Conservation (phyloP, 2,888 invertebrate species). For the Melieria crassipennis region DNA sequence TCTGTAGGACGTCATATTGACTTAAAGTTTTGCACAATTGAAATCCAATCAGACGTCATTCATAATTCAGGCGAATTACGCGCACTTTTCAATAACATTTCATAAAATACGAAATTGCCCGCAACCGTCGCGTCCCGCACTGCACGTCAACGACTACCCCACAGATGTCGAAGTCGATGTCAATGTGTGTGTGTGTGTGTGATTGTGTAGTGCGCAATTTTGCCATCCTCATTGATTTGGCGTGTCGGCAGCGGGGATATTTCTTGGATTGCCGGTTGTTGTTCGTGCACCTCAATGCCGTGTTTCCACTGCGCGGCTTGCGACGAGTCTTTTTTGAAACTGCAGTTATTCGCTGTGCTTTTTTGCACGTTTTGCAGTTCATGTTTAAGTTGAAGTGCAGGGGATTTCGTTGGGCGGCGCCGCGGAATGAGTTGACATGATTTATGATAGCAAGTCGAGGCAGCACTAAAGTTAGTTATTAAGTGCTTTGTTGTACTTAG, state of each 20-base stretch:
- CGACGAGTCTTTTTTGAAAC: not conserved
- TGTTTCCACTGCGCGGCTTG: too few relatives aligned
- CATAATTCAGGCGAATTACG: conserved; percentile 40
- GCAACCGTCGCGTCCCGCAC: too few relatives aligned
- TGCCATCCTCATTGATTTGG: conserved; percentile 32
- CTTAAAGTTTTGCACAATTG: conserved; percentile 37
- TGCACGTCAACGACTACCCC: too few relatives aligned
- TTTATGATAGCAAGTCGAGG: conserved; percentile 31
- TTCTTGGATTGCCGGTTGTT: not conserved
- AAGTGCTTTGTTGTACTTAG: conserved; percentile 18
- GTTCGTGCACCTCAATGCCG: too few relatives aligned
- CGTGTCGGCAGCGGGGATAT: conserved; percentile 9
- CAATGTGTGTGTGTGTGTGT: not conserved
- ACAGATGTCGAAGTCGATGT: not conserved
- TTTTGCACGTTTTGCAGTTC: not conserved
- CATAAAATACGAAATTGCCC: conserved; percentile 14
- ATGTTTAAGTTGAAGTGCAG: conserved; percentile 28
- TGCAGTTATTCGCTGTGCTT: not conserved
- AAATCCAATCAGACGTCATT: conserved; percentile 42
- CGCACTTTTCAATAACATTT: conserved; percentile 35
- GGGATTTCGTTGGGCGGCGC: conserved; percentile 30
- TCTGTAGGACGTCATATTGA: conserved; percentile 19
- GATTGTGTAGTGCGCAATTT: conserved; percentile 11
- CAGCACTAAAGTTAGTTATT: conserved; percentile 35
- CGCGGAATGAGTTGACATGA: conserved; percentile 25